Base-by-base conservation (phyloP, 2,113 vertebrate genomes). In the Petaurus breviceps region DNA sequence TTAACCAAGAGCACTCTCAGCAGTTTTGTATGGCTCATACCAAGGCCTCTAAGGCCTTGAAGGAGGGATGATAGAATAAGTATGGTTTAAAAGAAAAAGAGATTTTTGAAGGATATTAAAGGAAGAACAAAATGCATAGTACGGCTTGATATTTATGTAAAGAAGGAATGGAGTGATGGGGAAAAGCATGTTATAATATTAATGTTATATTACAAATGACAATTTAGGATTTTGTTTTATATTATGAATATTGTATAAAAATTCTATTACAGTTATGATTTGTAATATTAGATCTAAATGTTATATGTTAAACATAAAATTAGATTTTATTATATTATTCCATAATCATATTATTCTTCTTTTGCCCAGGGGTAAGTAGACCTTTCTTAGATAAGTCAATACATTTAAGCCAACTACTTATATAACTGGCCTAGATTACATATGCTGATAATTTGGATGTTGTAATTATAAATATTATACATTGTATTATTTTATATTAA, bases 281-380 rank as follows among this genome's bases (percentile, higher is more conserved):
- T 24, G 5, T 54, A 57, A n/a, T 37, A 68, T 37, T 55, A 68
- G 12, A 1, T 37, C 61, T 14, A 16, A 68, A 68, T 6, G 3
- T 28, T 57, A 8, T 68, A 43, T 84, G 28, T 22, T 19, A 37
- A 12, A 68, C 31, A 68, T 77, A 16, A 77, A n/a, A 77, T 68
- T 37, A 37, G 14, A 14, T 37, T 68, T 77, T n/a, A 61, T 25
- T 57, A n/a, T 43, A 84, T 84, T 43, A 84, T 84, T 84, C 16
- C 43, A 43, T 43, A 84, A 43, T 43, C 19, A 8, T 22, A 43
- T 84, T n/a, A 91, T 25, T 22, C 0, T 0, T 2, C 8, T 68
- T 46, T 1, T 3, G 14, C 0, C 19, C 47, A 0, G 46, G 26
- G 14, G 23, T 61, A 92, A 92, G 46, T 37, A 5, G 19, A 0